Base-by-base conservation (phyloP, 2,888 invertebrate genomes). In the Agonopterix subpropinquella region DNA sequence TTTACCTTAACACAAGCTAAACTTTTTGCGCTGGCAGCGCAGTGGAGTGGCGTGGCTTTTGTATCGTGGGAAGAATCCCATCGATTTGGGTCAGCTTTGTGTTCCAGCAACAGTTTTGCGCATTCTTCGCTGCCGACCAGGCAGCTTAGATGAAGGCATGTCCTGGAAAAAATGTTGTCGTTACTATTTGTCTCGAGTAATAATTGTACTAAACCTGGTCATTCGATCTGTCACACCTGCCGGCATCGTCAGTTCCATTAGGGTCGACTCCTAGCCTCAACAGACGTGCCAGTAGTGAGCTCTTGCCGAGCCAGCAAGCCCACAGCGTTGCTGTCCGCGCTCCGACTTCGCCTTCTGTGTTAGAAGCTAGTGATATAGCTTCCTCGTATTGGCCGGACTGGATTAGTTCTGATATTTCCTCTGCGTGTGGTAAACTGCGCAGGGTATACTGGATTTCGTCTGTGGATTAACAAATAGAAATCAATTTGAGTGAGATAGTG, bases 1-100 rank as follows among this genome's bases (percentile, higher is more conserved):
- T 5, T 73, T 73, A 91, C 91, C 89, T 90, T 75, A 42, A 93
- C 85, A 60, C 91, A 91, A 18, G 80, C 68, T n/a, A 92, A 69
- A 58, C 91, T 89, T 51, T 91, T 92, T 8, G 90, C 89, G 53
- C 91, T 91, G 0, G 95, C 94, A 1, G 95, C 95, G 70, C 93
- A 96, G 71, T 92, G 95, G 47, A 95, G 77, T 1, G 95, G 92
- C 49, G 95, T 93, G 50, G 92, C 93, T 73, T 92, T 91, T 59
- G 89, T 90, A 39, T 90, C 90, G 53, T 88, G 89, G 15, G 85
- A 85, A 44, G 80, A 89, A 78, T 94, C 96, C 94, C 94, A 96
- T 68, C 84, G 90, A 69, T 93, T 91, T 0, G 94, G 91, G 62
- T 92, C 89, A 0, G 94, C 93, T 11, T 92, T 92, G 47, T 90